Percentiles rank a stretch among this genome's conserved stretches.
Evolutionary conservation across 2,113 vertebrate species (phyloP).

Genomic region (Otus sunia): DNA sequence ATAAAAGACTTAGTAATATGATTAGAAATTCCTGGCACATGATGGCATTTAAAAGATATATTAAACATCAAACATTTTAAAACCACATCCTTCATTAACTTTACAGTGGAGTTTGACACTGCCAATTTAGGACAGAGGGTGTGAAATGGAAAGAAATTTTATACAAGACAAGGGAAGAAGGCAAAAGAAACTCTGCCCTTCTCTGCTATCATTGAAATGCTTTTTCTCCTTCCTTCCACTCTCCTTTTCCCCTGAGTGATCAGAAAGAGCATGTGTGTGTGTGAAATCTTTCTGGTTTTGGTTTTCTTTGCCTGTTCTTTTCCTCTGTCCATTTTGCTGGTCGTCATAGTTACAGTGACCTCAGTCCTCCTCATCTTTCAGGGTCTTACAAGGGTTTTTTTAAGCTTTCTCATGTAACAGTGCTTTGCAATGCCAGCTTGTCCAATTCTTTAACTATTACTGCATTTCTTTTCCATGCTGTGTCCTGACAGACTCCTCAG

Average conservation of each 20-base stretch:
- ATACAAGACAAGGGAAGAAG: neutral
- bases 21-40: slow-evolving; percentile 19
- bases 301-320: slow-evolving; percentile 27
- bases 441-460: neutral
- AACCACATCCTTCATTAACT: slow-evolving; percentile 51
- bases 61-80: slow-evolving; percentile 44
- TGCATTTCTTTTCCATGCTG: neutral
- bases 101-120: slow-evolving; percentile 31
- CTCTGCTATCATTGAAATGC: neutral
- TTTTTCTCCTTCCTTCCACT: neutral
- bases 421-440: neutral
- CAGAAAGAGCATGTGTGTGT: slow-evolving; percentile 3
- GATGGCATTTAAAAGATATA: slow-evolving; percentile 3
- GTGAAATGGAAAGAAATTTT: slow-evolving; percentile 50
- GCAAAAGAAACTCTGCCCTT: neutral
- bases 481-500: neutral
- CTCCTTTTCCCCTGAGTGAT: slow-evolving; percentile 24
- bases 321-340: slow-evolving; percentile 30
- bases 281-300: slow-evolving; percentile 14
- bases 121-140: neutral
- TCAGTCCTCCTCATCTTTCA: neutral
- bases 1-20: neutral
- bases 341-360: slow-evolving; percentile 51
- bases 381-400: slow-evolving; percentile 17
- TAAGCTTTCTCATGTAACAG: neutral